These are phyloP conservation scores for Acropternis orthonyx DNA, from an alignment of 2,797 vertebrate genomes.

Conservation along the genomic window DNA sequence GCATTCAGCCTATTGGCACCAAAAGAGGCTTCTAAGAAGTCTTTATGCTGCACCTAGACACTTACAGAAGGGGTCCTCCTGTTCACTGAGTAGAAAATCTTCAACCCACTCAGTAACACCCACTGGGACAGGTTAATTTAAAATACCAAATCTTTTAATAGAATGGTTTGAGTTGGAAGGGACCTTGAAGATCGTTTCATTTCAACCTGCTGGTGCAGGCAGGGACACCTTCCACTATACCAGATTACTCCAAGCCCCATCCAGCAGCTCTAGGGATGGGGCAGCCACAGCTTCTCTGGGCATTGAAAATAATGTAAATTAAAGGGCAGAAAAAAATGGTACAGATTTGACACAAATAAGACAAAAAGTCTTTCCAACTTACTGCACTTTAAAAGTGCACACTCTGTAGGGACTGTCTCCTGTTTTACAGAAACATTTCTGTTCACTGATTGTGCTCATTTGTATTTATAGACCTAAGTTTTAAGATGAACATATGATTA, in stretches of 20 bases:
- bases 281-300: neutral
- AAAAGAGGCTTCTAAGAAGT: neutral
- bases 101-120: neutral
- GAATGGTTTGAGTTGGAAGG: neutral
- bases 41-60: neutral
- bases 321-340: neutral
- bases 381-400: neutral
- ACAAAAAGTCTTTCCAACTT: neutral
- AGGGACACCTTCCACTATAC: neutral
- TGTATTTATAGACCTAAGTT: neutral
- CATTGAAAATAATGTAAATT: neutral
- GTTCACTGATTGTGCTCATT: neutral
- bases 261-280: neutral
- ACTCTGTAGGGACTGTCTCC: neutral
- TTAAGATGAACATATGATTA: neutral
- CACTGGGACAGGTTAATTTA: neutral
- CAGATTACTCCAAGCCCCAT: neutral
- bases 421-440: neutral
- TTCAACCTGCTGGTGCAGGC: neutral
- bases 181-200: neutral
- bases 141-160: accelerated
- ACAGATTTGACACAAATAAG: neutral
- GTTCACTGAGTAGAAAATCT: neutral
- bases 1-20: neutral
- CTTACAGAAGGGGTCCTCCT: neutral